Conservation (phyloP, 1,140 invertebrate genomes). For the Saccostrea echinata region DNA sequence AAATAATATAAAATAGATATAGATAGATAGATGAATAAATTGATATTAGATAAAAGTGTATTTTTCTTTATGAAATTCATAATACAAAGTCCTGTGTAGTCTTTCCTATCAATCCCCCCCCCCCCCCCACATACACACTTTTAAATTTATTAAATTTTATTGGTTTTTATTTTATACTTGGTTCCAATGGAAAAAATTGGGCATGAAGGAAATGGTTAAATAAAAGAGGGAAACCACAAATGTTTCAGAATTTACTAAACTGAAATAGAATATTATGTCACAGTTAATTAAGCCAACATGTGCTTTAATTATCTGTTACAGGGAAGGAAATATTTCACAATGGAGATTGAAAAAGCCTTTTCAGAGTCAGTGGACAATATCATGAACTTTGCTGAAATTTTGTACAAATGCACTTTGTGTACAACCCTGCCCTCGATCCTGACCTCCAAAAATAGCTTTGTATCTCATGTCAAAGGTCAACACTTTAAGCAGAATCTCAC, state of each 20-base stretch:
- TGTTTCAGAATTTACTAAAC: background rate
- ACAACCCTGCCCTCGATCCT: slow-evolving; percentile 72
- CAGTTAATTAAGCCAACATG: background rate
- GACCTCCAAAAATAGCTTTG: slow-evolving; percentile 70
- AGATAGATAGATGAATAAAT: too few species aligned
- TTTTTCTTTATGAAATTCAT: too few species aligned
- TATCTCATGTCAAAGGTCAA: slow-evolving; percentile 66
- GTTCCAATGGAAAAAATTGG: background rate
- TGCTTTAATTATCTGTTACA: background rate
- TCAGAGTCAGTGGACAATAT: slow-evolving; percentile 56
- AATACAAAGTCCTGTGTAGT: too few species aligned
- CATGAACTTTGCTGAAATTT: slow-evolving; percentile 73
- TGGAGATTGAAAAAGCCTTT: slow-evolving; percentile 23
- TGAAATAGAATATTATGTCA: background rate
- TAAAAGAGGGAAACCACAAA: background rate
- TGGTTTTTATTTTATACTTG: background rate
- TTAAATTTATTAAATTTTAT: background rate
- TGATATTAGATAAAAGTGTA: too few species aligned
- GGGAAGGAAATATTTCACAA: background rate
- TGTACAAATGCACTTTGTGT: slow-evolving; percentile 75
- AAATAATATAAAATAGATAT: too few species aligned
- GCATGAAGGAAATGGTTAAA: background rate
- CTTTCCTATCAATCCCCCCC: too few species aligned
- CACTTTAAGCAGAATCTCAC: slow-evolving; percentile 63
- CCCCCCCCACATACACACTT: too few species aligned